Base-by-base conservation (phyloP, 2,113 vertebrate genomes). In the Eclectus roratus region DNA sequence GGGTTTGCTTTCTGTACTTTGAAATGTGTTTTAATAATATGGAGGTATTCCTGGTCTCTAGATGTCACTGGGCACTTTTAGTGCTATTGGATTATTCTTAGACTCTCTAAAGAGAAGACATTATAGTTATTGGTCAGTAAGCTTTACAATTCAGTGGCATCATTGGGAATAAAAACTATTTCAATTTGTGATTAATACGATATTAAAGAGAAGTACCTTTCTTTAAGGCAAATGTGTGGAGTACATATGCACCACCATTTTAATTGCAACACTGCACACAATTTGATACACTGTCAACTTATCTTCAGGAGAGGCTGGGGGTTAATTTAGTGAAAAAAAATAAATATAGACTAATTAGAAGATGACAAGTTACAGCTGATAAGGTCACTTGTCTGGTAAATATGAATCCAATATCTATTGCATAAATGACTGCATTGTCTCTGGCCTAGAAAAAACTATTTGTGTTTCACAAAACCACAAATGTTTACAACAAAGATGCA, bases 331-430 rank as follows among this genome's bases (percentile, higher is more conserved):
- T 47, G 69, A 5, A 58, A 58, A 79, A 89, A 74, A 91, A 90
- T 14, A 55, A 52, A 63, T 18, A 29, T 35, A 77, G 50, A 80
- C 72, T 93, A 95, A 90, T 88, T 94, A 95, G 46, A 81, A 91
- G 83, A 92, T 89, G 91, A 83, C 77, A 90, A 79, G 90, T 95
- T 74, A 69, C 27, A 80, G 73, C 73, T 91, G 88, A 91, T 94
- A 96, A 96, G 85, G 88, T 92, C 94, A 90, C 70, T 96, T 93
- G 93, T 74, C 93, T 96, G 80, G 73, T 77, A 91, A 92, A 90
- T 88, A 84, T 64, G 82, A 95, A 84, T 81, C 93, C 70, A 81
- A 18, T 81, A 84, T 74, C 88, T 87, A 1, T 80, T 80, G 58
- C 70, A 64, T 43, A 95, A 96, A 94, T 91, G 39, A 81, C 65